Evolutionary conservation across 1,140 invertebrate genomes (phyloP).

Genomic region (Euura saliciscinereae): DNA sequence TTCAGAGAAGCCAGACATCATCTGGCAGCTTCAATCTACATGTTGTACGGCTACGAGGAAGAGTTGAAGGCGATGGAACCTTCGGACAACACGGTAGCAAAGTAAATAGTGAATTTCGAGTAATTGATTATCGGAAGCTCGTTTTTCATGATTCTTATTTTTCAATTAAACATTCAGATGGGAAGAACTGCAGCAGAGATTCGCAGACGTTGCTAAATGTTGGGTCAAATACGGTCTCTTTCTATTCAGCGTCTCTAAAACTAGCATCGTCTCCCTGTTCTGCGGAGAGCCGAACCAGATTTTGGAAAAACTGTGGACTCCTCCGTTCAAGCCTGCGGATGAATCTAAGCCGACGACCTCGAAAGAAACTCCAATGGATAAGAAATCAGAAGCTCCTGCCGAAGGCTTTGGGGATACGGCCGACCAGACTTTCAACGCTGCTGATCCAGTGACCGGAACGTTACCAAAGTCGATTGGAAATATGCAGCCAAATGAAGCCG

Average conservation of each 20-base stretch:
- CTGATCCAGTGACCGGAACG: neutral
- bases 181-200: slow-evolving; percentile 60
- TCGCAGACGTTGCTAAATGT: slow-evolving; percentile 66
- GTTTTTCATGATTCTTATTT: neutral
- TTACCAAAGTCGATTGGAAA: slow-evolving; percentile 6
- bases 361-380: neutral
- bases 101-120: neutral
- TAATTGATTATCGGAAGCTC: no score
- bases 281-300: slow-evolving; percentile 40
- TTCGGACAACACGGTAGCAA: slow-evolving; percentile 13
- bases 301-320: slow-evolving; percentile 22
- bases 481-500: neutral
- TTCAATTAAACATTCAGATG: slow-evolving; percentile 40
- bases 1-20: slow-evolving; percentile 64
- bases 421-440: neutral
- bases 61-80: slow-evolving; percentile 50
- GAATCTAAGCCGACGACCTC: slow-evolving; percentile 3
- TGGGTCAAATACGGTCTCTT: slow-evolving; percentile 70
- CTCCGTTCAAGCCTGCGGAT: slow-evolving; percentile 12
- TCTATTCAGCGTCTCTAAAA: slow-evolving; percentile 64
- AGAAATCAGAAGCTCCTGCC: neutral
- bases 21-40: slow-evolving; percentile 60
- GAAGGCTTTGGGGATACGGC: slow-evolving; percentile 8
- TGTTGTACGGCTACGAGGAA: slow-evolving; percentile 58
- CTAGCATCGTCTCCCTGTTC: slow-evolving; percentile 50